These are phyloP conservation scores for Xestoiulus laeticollis DNA, from an alignment of 2,888 invertebrate species.

Conservation along the genomic window DNA sequence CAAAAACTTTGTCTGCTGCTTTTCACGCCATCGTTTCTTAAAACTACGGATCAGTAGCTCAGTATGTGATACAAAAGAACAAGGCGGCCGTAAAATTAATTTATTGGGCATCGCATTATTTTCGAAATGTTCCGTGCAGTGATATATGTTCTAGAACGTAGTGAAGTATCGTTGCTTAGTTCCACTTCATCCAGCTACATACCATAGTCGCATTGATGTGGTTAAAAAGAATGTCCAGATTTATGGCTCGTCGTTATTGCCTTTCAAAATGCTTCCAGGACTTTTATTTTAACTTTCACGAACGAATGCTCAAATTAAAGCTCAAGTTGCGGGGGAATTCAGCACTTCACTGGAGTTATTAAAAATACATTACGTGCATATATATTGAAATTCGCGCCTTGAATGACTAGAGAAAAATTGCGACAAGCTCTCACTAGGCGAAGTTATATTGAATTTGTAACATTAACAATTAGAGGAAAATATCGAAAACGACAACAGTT, in stretches of 20 bases:
- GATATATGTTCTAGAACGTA: not conserved
- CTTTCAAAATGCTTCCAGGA: not conserved
- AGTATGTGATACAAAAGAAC: not conserved
- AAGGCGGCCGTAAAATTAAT: not conserved
- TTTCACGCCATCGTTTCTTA: not conserved
- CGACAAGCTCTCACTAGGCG: not conserved
- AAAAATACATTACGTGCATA: not conserved
- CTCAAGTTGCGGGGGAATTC: not conserved
- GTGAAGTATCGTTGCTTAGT: not conserved
- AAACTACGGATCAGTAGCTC: not conserved
- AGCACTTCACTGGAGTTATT: not conserved
- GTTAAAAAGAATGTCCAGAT: not conserved
- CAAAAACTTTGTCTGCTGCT: not conserved
- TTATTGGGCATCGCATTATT: slow-evolving; percentile 34
- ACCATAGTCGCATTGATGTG: slow-evolving; percentile 15
- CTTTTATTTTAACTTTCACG: not conserved
- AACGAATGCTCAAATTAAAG: not conserved
- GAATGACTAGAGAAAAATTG: not conserved
- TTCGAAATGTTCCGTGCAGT: not conserved
- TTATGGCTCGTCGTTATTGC: not conserved
- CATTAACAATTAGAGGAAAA: not conserved
- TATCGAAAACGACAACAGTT: not conserved
- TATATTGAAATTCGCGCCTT: not conserved
- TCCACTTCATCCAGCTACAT: not conserved
- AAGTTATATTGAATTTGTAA: too few relatives aligned